Evolutionary conservation across 92 coral and sea anemone species (phyloP).

Genomic region (Paramuricea clavata): DNA sequence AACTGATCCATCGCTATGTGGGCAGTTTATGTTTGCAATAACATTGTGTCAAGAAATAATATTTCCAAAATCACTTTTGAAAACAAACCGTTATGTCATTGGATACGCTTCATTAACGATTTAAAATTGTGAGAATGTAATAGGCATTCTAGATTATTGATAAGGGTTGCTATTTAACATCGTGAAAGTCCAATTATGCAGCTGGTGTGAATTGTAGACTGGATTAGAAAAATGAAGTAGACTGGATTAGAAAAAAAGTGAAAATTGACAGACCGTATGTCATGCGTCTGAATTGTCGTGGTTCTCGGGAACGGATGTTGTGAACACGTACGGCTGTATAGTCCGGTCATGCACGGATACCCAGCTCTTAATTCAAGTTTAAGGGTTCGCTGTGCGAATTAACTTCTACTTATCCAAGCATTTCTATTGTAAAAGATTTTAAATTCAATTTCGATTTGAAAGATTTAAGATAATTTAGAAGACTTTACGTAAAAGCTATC

Average conservation of each 20-base stretch:
- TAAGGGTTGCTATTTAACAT: neutral
- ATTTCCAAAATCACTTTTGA: neutral
- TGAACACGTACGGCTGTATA: too few relatives aligned
- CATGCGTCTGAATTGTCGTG: conserved; percentile 18
- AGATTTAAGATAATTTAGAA: too few relatives aligned
- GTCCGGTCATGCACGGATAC: too few relatives aligned
- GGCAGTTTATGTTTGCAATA: conserved; percentile 15
- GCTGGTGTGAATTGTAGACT: conserved; percentile 28
- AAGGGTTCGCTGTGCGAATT: neutral
- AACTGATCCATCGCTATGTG: conserved; percentile 5
- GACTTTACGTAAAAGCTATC: neutral
- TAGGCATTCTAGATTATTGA: neutral
- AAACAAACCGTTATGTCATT: conserved; percentile 1
- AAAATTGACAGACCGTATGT: conserved; percentile 6
- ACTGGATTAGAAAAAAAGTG: conserved; percentile 10
- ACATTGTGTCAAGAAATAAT: conserved; percentile 12
- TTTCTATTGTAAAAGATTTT: neutral
- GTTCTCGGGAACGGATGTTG: neutral
- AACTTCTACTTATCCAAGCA: neutral
- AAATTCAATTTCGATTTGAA: too few relatives aligned
- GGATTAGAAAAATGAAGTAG: conserved; percentile 20
- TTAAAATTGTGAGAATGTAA: neutral
- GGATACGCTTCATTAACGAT: neutral
- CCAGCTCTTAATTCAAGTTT: neutral
- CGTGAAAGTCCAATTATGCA: neutral